These are phyloP conservation scores for Homalodisca vitripennis DNA, from an alignment of 1,140 invertebrate species.

Conservation along the genomic window DNA sequence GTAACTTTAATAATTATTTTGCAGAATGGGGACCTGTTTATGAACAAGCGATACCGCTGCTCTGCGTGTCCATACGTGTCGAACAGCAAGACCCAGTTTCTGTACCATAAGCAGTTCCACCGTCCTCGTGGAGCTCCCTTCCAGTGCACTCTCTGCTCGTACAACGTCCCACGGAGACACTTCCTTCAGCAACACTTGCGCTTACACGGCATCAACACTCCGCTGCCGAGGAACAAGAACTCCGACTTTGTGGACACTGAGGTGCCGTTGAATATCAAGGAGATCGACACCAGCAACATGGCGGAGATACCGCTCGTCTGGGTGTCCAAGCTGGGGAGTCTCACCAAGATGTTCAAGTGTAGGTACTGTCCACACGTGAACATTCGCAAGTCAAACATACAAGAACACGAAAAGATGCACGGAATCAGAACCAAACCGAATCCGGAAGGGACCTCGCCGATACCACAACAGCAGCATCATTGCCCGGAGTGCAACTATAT, in stretches of 20 bases:
- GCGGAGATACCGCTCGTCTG: conserved; percentile 65
- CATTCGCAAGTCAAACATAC: conserved; percentile 71
- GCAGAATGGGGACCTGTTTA: conserved; percentile 1
- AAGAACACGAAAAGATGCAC: conserved; percentile 87
- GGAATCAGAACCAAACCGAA: conserved; percentile 47
- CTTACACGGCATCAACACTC: conserved; percentile 64
- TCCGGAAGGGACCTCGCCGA: conserved; percentile 46
- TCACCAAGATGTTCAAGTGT: conserved; percentile 84
- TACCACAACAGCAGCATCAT: conserved; percentile 42
- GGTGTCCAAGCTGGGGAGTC: conserved; percentile 65
- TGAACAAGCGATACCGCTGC: conserved; percentile 48
- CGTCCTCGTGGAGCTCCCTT: conserved; percentile 67
- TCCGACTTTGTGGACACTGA: background rate
- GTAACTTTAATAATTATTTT: no score
- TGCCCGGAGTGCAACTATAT: conserved; percentile 81
- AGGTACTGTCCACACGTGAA: conserved; percentile 82
- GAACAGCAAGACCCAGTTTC: conserved; percentile 79
- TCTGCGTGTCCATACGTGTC: conserved; percentile 74
- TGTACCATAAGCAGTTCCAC: conserved; percentile 81
- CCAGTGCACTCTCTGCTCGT: conserved; percentile 77
- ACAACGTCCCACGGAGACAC: conserved; percentile 77
- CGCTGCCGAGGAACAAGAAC: conserved; percentile 16
- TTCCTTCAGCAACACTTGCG: conserved; percentile 75
- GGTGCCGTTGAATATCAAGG: conserved; percentile 23
- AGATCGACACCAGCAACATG: conserved; percentile 28